These are phyloP conservation scores for Tupaia tana DNA, from an alignment of 2,113 vertebrate species.

Conservation along the genomic window DNA sequence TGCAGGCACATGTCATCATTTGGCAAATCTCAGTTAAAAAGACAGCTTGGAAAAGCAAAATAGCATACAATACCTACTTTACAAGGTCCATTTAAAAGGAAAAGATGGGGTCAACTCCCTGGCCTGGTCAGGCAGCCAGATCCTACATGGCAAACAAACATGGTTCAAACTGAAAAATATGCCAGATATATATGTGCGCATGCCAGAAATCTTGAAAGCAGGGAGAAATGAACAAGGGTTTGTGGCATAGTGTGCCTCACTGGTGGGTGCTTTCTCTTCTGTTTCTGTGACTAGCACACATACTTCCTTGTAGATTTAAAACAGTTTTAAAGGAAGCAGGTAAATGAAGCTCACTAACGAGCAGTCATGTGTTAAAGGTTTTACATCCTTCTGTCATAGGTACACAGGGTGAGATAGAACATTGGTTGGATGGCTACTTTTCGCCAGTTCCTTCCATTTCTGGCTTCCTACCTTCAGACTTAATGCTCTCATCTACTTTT, in stretches of 20 bases:
- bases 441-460: neutral
- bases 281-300: no score
- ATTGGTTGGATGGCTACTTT: neutral
- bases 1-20: neutral
- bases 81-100: neutral
- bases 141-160: no score
- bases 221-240: no score
- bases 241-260: no score
- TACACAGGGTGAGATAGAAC: neutral
- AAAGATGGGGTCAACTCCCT: no score
- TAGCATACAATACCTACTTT: accelerated
- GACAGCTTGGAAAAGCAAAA: neutral
- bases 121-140: no score
- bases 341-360: neutral
- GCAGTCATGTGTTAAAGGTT: neutral
- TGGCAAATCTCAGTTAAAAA: neutral
- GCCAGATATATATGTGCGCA: no score
- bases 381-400: neutral
- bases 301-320: no score
- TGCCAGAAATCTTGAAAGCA: no score
- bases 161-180: no score
- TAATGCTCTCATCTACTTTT: neutral
- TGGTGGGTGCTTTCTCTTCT: no score
- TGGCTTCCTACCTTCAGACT: neutral
- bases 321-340: neutral